phyloP scores from a whole-genome alignment of 2,113 vertebrate genomes.

The Apeltes quadracus region DNA sequence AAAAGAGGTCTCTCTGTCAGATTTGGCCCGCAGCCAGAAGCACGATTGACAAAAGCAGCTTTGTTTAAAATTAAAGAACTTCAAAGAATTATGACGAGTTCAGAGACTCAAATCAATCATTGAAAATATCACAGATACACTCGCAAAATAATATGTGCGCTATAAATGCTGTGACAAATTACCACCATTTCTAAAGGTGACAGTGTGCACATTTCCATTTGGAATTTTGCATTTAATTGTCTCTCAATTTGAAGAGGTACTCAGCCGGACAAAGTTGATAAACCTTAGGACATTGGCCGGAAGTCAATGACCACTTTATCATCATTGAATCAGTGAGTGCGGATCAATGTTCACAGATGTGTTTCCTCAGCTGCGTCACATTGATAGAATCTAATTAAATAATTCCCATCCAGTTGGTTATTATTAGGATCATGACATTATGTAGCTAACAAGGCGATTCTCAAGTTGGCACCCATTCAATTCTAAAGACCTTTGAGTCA shows the following conservation, averaged over 20 bases:
- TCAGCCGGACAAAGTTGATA: background rate
- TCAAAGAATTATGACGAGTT: slow-evolving; percentile 5
- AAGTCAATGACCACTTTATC: slow-evolving; percentile 29
- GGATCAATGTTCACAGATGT: background rate
- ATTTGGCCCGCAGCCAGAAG: background rate
- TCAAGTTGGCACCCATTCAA: background rate
- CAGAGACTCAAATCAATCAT: slow-evolving; percentile 13
- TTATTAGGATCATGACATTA: background rate
- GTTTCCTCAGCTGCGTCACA: background rate
- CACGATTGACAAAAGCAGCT: background rate
- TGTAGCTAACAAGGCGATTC: background rate
- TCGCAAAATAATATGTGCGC: slow-evolving; percentile 1
- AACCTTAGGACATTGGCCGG: background rate
- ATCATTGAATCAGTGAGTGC: background rate
- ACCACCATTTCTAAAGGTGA: background rate
- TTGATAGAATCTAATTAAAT: slow-evolving; percentile 3
- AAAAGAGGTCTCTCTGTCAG: slow-evolving; percentile 8
- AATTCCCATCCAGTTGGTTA: background rate
- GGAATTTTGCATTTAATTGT: slow-evolving; percentile 6
- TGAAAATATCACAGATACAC: background rate
- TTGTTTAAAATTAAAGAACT: slow-evolving; percentile 3
- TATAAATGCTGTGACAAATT: slow-evolving; percentile 11
- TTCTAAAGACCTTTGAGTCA: background rate
- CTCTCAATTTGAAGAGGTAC: slow-evolving; percentile 20
- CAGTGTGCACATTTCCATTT: slow-evolving; percentile 30